Evolutionary conservation across 1,140 invertebrate genomes (phyloP).

Genomic region (Drosophila saltans): DNA sequence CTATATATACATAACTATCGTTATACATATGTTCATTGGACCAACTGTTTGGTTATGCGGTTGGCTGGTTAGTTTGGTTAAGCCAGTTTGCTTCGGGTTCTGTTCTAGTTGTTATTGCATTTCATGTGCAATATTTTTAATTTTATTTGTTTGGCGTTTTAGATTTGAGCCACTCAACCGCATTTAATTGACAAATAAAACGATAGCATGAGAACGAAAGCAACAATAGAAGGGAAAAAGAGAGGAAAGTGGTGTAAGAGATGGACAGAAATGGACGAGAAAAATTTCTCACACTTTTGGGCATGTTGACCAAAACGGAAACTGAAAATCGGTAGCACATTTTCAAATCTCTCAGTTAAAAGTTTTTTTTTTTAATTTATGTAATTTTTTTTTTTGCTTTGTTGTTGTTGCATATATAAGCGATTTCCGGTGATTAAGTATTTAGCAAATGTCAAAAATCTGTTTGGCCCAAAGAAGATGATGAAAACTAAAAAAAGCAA

Average conservation of each 20-base stretch:
- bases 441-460: conserved; percentile 30
- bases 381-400: not conserved
- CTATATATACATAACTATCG: not conserved
- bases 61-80: conserved; percentile 35
- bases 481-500: not conserved
- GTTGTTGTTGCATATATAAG: conserved; percentile 35
- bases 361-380: conserved; percentile 21
- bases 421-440: conserved; percentile 62
- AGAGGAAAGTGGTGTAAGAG: not conserved
- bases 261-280: not conserved
- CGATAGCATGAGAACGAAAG: not conserved
- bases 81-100: conserved; percentile 30
- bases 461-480: not conserved
- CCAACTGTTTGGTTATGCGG: conserved; percentile 48
- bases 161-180: conserved; percentile 33
- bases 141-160: conserved; percentile 53
- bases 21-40: conserved; percentile 33
- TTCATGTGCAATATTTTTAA: conserved; percentile 48
- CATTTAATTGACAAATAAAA: conserved; percentile 50
- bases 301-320: conserved; percentile 29
- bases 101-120: conserved; percentile 15
- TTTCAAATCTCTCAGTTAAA: conserved; percentile 34
- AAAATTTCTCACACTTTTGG: not conserved
- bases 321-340: conserved; percentile 48
- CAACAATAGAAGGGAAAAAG: not conserved